Conservation (phyloP, 1,140 invertebrate genomes). For the Lethrus apterus region DNA sequence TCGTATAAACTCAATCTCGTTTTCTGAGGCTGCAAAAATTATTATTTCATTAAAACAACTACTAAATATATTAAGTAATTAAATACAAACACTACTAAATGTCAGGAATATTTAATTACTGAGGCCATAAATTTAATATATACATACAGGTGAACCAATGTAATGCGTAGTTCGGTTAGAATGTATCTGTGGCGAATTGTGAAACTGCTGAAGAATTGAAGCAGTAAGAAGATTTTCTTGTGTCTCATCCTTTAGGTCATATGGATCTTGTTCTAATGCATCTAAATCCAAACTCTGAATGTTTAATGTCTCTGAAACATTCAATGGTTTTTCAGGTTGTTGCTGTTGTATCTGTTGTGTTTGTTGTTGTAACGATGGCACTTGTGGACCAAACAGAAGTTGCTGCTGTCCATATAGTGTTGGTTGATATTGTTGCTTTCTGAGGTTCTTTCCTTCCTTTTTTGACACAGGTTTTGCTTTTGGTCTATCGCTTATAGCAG, state of each 20-base stretch:
- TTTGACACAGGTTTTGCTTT: conserved; percentile 73
- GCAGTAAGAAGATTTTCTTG: conserved; percentile 34
- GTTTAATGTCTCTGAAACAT: conserved; percentile 22
- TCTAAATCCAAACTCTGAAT: conserved; percentile 27
- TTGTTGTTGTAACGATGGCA: conserved; percentile 34
- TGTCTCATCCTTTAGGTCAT: conserved; percentile 30
- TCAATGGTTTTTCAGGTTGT: conserved; percentile 27
- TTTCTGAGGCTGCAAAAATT: conserved; percentile 24
- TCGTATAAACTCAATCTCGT: conserved; percentile 30
- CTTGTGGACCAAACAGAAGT: conserved; percentile 32
- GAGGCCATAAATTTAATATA: no score
- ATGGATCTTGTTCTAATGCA: conserved; percentile 24
- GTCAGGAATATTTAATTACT: no score
- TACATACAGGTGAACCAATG: conserved; percentile 32
- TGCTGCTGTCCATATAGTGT: conserved; percentile 39
- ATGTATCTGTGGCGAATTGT: conserved; percentile 22
- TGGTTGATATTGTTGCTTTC: conserved; percentile 40
- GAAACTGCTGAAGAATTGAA: conserved; percentile 37
- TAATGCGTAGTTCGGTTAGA: conserved; percentile 24
- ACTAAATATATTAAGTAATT: no score
- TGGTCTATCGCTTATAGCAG: conserved; percentile 69
- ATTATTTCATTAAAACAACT: no score
- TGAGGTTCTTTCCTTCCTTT: conserved; percentile 59
- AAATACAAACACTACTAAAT: no score
- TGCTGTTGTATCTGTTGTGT: conserved; percentile 41